Evolutionary conservation across 2,797 vertebrate species (phyloP).

Genomic region (Melanogrammus aeglefinus): DNA sequence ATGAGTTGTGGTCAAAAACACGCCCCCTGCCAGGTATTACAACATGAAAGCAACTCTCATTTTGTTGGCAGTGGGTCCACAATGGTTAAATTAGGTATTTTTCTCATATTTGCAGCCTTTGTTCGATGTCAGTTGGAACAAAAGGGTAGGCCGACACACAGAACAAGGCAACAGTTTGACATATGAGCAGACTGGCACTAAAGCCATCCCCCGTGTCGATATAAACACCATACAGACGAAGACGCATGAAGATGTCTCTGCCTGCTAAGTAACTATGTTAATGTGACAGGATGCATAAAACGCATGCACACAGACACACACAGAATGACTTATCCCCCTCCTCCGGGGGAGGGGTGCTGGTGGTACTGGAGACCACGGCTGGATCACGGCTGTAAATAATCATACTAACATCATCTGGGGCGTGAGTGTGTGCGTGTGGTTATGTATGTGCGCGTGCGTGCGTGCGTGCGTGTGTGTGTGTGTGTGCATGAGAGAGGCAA

Average conservation of each 20-base stretch:
- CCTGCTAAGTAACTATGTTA: no score
- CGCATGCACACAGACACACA: background rate
- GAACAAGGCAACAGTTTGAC: background rate
- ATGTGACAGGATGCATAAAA: background rate
- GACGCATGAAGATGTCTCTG: no score
- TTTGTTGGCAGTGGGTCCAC: background rate
- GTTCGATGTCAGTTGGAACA: no score
- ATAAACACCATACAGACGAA: background rate
- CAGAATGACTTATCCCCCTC: background rate
- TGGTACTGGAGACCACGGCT: background rate
- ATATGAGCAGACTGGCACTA: background rate
- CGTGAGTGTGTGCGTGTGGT: slow-evolving; percentile 7
- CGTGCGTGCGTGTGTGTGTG: no score
- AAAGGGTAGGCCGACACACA: background rate
- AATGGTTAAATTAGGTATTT: background rate
- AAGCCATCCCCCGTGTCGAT: no score
- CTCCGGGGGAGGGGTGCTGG: background rate
- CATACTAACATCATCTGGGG: no score
- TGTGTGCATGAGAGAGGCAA: background rate
- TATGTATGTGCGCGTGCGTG: no score
- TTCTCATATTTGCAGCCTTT: background rate
- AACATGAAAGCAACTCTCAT: background rate
- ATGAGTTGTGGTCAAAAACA: background rate
- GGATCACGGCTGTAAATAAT: no score
- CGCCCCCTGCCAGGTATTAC: background rate